These are phyloP conservation scores for Odontamblyopus rebecca DNA, from an alignment of 2,797 vertebrate genomes.

Conservation along the genomic window DNA sequence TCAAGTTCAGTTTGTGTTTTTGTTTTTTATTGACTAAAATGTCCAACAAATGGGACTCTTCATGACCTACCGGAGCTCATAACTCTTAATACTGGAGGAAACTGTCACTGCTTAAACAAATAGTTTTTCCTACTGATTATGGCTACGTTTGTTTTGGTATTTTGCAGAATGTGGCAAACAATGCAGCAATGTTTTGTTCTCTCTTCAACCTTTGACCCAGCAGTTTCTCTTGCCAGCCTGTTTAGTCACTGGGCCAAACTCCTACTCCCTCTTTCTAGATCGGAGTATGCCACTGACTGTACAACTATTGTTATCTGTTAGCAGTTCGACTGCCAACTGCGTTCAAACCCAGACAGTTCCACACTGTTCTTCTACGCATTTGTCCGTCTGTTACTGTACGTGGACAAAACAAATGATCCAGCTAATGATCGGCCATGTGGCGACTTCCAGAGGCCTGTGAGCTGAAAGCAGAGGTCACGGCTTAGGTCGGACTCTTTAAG, in stretches of 20 bases:
- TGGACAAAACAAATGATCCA: conserved; percentile 13
- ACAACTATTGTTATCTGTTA: conserved; percentile 44
- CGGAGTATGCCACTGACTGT: conserved; percentile 22
- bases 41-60: neutral
- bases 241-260: conserved; percentile 31
- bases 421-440: conserved; percentile 55
- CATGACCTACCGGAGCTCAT: neutral
- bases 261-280: conserved; percentile 47
- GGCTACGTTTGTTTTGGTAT: neutral
- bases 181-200: conserved; percentile 23
- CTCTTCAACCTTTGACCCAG: conserved; percentile 51
- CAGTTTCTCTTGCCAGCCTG: conserved; percentile 48
- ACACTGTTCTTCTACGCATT: neutral
- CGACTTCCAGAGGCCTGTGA: conserved; percentile 13
- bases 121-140: neutral
- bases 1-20: neutral
- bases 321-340: conserved; percentile 3
- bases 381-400: conserved; percentile 11
- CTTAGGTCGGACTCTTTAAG: conserved; percentile 17
- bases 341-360: conserved; percentile 16
- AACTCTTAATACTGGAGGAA: neutral
- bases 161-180: conserved; percentile 1
- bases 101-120: neutral
- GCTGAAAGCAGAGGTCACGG: conserved; percentile 23
- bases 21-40: neutral